Percentiles rank a stretch among this genome's conserved stretches.
Conservation (phyloP, 2,888 invertebrate species). For the Scaptomyza cyrtandrae region DNA sequence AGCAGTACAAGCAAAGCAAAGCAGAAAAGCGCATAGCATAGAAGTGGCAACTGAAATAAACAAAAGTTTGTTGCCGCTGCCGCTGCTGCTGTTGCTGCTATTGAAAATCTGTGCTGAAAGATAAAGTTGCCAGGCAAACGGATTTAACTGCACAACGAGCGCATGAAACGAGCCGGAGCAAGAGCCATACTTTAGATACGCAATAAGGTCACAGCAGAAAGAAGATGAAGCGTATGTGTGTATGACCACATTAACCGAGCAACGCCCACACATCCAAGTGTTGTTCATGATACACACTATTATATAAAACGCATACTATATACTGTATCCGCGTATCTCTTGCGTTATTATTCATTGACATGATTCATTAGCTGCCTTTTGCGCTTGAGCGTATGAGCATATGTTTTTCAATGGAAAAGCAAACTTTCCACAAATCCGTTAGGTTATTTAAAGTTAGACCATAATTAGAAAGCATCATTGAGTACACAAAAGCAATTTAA, state of each 20-base stretch:
- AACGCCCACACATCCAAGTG: conserved; percentile 35
- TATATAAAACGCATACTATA: background rate
- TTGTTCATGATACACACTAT: background rate
- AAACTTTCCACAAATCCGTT: too few relatives aligned
- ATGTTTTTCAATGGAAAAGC: too few relatives aligned
- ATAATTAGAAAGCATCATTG: background rate
- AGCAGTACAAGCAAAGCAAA: background rate
- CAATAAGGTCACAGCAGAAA: conserved; percentile 20
- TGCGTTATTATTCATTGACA: conserved; percentile 51
- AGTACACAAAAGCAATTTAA: background rate
- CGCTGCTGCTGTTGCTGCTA: conserved; percentile 28
- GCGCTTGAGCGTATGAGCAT: too few relatives aligned
- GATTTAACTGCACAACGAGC: conserved; percentile 57
- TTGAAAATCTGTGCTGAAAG: conserved; percentile 70
- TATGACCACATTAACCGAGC: conserved; percentile 51
- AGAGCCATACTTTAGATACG: conserved; percentile 20
- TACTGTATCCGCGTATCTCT: conserved; percentile 11
- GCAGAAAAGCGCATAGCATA: conserved; percentile 36
- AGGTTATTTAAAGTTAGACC: background rate
- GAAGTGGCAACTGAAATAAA: conserved; percentile 48
- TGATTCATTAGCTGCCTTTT: conserved; percentile 55
- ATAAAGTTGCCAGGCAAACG: conserved; percentile 69
- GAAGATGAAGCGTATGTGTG: background rate
- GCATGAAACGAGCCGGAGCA: conserved; percentile 20
- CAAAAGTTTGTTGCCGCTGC: conserved; percentile 57